These are phyloP conservation scores for Helicoverpa assulta DNA, from an alignment of 2,888 invertebrate genomes.

Conservation along the genomic window DNA sequence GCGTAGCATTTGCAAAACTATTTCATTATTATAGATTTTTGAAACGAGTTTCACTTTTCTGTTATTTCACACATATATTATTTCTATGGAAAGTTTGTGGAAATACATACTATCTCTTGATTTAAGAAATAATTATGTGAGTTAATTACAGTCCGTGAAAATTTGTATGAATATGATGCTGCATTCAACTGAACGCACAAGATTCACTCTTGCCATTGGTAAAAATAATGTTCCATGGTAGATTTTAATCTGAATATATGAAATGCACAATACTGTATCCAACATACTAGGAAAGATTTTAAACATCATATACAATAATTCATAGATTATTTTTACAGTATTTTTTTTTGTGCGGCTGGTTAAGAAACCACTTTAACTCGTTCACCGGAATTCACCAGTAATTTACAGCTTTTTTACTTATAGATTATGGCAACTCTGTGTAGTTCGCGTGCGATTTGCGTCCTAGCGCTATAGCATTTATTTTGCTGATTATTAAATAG, in stretches of 20 bases:
- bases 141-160: neutral
- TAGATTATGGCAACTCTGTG: slow-evolving; percentile 62
- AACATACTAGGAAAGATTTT: neutral
- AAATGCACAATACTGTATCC: neutral
- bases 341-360: neutral
- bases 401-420: neutral
- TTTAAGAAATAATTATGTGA: neutral
- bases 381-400: neutral
- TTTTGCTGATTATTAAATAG: slow-evolving; percentile 70
- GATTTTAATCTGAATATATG: slow-evolving; percentile 16
- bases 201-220: slow-evolving; percentile 8
- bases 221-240: slow-evolving; percentile 19
- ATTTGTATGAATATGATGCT: slow-evolving; percentile 1
- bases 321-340: neutral
- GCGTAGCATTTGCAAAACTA: no score
- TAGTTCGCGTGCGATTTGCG: slow-evolving; percentile 86
- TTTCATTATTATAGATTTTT: neutral
- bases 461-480: slow-evolving; percentile 75
- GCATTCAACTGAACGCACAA: slow-evolving; percentile 30
- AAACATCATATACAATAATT: neutral
- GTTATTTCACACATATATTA: neutral
- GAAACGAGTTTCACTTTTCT: neutral
- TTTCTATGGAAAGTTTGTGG: neutral
- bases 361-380: neutral
- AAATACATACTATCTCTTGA: neutral